Percentiles rank a stretch among this genome's conserved stretches.
Evolutionary conservation across 92 coral and sea anemone species (phyloP).

Genomic region (Galaxea fascicularis): DNA sequence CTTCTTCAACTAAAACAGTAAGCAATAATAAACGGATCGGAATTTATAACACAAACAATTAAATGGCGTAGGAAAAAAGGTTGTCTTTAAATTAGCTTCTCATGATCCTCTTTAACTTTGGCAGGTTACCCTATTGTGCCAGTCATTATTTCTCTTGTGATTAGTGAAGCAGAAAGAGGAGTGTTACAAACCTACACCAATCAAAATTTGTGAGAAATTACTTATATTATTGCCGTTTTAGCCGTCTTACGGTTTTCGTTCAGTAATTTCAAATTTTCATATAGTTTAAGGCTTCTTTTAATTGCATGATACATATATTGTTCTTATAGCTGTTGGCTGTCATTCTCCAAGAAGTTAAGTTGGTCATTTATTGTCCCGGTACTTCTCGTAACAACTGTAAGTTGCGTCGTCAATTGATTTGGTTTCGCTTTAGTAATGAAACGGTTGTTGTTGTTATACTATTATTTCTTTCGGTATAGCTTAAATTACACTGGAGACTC

Average conservation of each 20-base stretch:
- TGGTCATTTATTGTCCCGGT: conserved; percentile 87
- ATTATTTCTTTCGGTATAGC: no score
- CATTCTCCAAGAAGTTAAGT: conserved; percentile 67
- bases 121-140: conserved; percentile 76
- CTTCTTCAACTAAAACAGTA: no score
- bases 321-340: conserved; percentile 75
- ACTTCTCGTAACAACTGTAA: conserved; percentile 65
- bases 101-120: background rate
- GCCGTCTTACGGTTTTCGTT: background rate
- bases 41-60: no score
- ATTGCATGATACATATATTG: background rate
- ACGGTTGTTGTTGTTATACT: no score
- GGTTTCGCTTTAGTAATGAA: background rate
- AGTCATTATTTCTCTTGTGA: conserved; percentile 54
- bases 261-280: no score
- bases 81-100: no score
- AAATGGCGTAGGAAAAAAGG: no score
- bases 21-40: no score
- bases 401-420: background rate
- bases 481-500: no score
- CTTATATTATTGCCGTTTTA: no score
- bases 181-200: conserved; percentile 69
- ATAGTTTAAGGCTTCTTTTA: background rate
- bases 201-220: conserved; percentile 67
- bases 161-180: conserved; percentile 54